Base-by-base conservation (phyloP, 2,888 invertebrate genomes). In the Seladonia tumulorum region DNA sequence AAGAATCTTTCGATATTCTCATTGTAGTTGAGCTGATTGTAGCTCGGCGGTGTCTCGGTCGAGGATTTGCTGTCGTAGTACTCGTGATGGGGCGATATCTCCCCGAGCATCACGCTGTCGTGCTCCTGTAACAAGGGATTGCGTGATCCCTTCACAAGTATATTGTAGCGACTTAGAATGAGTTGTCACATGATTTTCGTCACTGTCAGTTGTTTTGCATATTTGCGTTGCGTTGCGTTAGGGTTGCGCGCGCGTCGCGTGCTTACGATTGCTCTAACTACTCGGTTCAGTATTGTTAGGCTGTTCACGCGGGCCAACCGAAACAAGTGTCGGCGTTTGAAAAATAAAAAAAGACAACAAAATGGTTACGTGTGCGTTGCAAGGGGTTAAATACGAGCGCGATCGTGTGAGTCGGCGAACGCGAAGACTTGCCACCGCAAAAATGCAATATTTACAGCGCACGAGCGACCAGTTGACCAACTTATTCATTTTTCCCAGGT, bases 1-100 rank as follows among this genome's bases (percentile, higher is more conserved):
- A 95, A 95, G 88, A 94, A 97, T 96, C 97, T 96, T 93, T 97
- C 96, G 86, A 98, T 95, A 92, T 97, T 98, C 92, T 98, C 98
- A 91, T 97, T 97, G 94, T 97, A 98, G 95, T 98, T 98, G 12
- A 98, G 96, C 93, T 98, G 98, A 92, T 97, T 97, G 95, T 98
- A 98, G 93, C 97, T 98, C 12, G 98, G 97, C 0, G 97, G 97
- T 0, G 98, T 97, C 92, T 97, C 98, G 0, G 97, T 97, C 45
- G 98, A 97, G 18, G 97, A 97, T 94, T 97, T 97, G 94, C 97
- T 97, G 95, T 97, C 97, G 91, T 96, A 97, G 94, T 97, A 97
- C 79, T 98, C 98, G 92, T 98, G 97, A 94, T 98, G 98, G 0
- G 98, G 98, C 0, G 98, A 98, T 90, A 98, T 98, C 93, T 97